Percentiles rank a stretch among this genome's conserved stretches.
Conservation (phyloP, 2,888 invertebrate genomes). For the Erynnis tages region DNA sequence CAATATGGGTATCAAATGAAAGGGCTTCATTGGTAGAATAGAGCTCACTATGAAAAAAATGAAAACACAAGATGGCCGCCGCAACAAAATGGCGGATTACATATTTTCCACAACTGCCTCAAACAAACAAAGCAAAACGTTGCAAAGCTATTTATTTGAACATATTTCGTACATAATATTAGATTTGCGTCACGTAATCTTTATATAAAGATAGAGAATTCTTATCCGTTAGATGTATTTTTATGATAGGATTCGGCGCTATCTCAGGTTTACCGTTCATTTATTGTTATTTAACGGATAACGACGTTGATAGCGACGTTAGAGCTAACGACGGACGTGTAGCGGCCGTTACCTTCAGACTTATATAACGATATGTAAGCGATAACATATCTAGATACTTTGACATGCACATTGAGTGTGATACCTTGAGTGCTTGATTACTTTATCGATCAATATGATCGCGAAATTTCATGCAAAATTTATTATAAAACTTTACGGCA, state of each 20-base stretch:
- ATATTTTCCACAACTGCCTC: too few species aligned
- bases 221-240: constrained; percentile 22
- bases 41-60: too few species aligned
- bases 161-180: too few species aligned
- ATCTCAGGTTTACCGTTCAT: constrained; percentile 12
- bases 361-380: constrained; percentile 35
- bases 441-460: constrained; percentile 1
- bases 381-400: constrained; percentile 14
- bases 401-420: constrained; percentile 7
- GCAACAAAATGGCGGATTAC: too few species aligned
- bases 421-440: neutral
- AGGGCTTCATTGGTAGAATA: too few species aligned
- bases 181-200: too few species aligned
- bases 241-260: constrained; percentile 22
- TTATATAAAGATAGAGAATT: constrained; percentile 7
- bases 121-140: too few species aligned
- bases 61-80: too few species aligned
- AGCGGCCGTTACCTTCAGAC: constrained; percentile 43
- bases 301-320: constrained; percentile 41
- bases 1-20: too few species aligned
- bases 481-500: neutral
- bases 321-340: constrained; percentile 38
- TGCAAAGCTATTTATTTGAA: too few species aligned
- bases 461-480: neutral
- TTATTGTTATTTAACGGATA: constrained; percentile 48